Percentiles rank a stretch among this genome's conserved stretches.
Conservation (phyloP, 1,140 invertebrate species). For the Maconellicoccus hirsutus region DNA sequence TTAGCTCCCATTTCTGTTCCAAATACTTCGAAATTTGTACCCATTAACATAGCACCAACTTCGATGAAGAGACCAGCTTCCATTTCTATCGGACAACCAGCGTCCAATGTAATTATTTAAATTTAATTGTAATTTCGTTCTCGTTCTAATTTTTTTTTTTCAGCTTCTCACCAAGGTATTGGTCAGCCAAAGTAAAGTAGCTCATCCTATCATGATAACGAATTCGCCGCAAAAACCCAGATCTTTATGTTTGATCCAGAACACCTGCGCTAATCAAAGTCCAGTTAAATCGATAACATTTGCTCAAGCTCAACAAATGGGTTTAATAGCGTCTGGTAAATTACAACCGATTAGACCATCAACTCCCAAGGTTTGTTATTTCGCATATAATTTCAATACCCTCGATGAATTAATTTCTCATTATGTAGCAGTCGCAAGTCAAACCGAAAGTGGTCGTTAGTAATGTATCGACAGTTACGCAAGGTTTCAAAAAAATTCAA, state of each 20-base stretch:
- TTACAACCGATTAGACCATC: conserved; percentile 36
- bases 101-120: neutral
- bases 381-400: conserved; percentile 29
- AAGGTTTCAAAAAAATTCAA: neutral
- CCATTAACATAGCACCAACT: neutral
- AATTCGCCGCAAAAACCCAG: neutral
- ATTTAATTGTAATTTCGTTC: too few relatives aligned
- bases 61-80: neutral
- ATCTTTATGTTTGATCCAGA: neutral
- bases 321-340: conserved; percentile 42
- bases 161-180: conserved; percentile 27
- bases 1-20: neutral
- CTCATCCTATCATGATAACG: neutral
- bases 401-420: neutral
- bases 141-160: conserved; percentile 15
- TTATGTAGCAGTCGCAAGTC: neutral
- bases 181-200: conserved; percentile 19
- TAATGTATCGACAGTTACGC: neutral
- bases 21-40: conserved; percentile 3
- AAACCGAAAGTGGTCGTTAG: neutral
- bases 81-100: neutral
- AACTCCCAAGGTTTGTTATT: conserved; percentile 33
- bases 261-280: conserved; percentile 29
- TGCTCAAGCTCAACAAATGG: conserved; percentile 55
- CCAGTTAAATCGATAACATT: conserved; percentile 57